These are phyloP conservation scores for Recurvirostra avosetta DNA, from an alignment of 2,113 vertebrate species.

Conservation along the genomic window DNA sequence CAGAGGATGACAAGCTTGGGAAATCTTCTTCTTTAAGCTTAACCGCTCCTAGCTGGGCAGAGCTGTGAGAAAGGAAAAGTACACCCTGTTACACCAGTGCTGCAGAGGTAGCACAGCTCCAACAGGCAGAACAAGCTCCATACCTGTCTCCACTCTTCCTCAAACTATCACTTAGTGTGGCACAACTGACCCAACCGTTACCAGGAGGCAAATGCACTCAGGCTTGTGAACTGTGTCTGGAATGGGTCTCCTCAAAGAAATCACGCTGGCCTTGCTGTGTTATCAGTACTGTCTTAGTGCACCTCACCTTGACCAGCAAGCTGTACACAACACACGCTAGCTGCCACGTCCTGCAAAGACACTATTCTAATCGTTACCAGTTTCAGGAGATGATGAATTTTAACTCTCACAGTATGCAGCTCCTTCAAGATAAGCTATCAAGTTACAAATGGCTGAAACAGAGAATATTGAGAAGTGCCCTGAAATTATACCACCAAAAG, in stretches of 20 bases:
- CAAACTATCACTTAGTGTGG: background rate
- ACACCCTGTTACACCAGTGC: rapidly evolving
- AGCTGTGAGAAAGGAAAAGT: constrained; percentile 9
- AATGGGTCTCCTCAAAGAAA: background rate
- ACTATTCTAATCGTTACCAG: background rate
- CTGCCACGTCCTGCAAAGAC: background rate
- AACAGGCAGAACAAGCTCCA: background rate
- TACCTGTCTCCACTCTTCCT: background rate
- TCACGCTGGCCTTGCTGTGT: background rate
- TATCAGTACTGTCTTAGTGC: background rate
- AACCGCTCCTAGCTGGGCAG: constrained; percentile 46
- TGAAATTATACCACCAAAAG: background rate
- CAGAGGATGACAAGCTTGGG: constrained; percentile 82
- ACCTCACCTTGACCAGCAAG: background rate
- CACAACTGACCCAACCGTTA: background rate
- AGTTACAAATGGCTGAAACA: background rate
- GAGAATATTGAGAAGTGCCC: background rate
- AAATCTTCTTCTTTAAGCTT: constrained; percentile 94
- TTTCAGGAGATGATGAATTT: background rate
- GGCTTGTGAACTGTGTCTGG: background rate
- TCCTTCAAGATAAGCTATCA: background rate
- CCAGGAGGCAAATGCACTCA: background rate
- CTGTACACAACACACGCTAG: rapidly evolving
- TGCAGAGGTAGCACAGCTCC: background rate
- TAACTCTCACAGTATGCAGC: background rate